Base-by-base conservation (phyloP, 2,113 vertebrate species). In the Myrmophylax atrothorax region DNA sequence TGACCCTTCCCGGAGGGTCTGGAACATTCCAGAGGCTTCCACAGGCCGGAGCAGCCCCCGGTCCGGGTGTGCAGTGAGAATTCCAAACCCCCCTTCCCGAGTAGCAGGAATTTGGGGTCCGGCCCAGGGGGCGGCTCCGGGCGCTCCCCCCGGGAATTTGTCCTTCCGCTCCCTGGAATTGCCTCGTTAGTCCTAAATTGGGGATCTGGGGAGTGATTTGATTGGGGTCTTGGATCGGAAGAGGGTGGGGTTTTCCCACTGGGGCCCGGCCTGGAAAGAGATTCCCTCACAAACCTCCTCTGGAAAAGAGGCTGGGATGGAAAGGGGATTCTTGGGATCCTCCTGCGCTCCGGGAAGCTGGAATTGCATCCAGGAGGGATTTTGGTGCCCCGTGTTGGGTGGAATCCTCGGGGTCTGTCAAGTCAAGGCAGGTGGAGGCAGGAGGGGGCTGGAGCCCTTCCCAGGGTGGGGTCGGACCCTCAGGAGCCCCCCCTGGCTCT, bases 1-100 rank as follows among this genome's bases (percentile, higher is more conserved):
- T 99, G 98, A 99, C 53, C 75, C 62, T 28, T 23, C 60, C 70
- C 7, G 5, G 25, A 63, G 75, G 83, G 74, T 77, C 84, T 53
- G 58, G 11, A 42, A 12, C 1, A 0, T 17, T 87, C 56, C 75
- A 56, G 75, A 72, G 11, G 29, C 4, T 79, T 88, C 50, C 2
- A 0, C 26, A 59, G 86, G 84, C 90, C 31, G 20, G 84, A 66
- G 78, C 31, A 20, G n/a, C 72, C 72, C 31, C 64, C 3, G 7
- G 31, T 46, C 11, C 3, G 33, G 46, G 67, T 26, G 81, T 40
- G 7, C 59, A 7, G 38, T 35, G 68, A 52, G 52, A 89, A 84
- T 78, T 58, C 80, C 88, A 33, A n/a, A 4, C 40, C 70, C 55
- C 6, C 35, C 8, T 6, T 28, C 47, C 56, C 11, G 12, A 73